Evolutionary conservation across 2,797 vertebrate genomes (phyloP).

Genomic region (Cyprinella venusta): DNA sequence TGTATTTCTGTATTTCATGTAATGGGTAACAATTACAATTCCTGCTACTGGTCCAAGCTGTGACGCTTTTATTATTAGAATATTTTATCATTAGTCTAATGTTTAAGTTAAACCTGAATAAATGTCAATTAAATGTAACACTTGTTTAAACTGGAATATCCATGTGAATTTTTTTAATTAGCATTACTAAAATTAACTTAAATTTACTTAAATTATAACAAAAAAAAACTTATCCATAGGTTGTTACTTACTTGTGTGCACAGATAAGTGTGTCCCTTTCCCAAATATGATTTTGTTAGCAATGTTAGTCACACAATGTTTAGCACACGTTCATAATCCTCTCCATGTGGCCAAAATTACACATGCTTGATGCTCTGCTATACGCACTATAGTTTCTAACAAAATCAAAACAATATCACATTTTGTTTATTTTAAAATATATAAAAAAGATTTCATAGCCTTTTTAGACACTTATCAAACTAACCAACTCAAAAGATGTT

Average conservation of each 20-base stretch:
- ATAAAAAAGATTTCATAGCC: neutral
- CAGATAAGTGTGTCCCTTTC: conserved; percentile 6
- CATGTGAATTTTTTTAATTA: neutral
- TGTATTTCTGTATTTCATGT: neutral
- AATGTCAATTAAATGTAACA: neutral
- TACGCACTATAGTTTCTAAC: neutral
- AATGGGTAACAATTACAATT: neutral
- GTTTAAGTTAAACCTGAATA: neutral
- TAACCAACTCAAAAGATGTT: neutral
- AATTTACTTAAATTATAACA: neutral
- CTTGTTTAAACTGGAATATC: neutral
- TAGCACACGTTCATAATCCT: neutral
- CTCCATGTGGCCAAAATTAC: neutral
- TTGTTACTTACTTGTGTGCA: conserved; percentile 8
- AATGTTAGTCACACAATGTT: conserved; percentile 36
- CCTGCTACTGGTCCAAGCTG: neutral
- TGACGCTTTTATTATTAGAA: neutral
- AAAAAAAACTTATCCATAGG: neutral
- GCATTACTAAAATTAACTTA: neutral
- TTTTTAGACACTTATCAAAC: neutral
- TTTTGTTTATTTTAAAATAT: neutral
- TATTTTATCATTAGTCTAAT: too few species aligned
- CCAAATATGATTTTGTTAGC: conserved; percentile 17
- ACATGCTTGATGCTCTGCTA: neutral
- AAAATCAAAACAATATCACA: neutral